These are phyloP conservation scores for Aphis craccivora DNA, from an alignment of 1,140 invertebrate species.

Conservation along the genomic window DNA sequence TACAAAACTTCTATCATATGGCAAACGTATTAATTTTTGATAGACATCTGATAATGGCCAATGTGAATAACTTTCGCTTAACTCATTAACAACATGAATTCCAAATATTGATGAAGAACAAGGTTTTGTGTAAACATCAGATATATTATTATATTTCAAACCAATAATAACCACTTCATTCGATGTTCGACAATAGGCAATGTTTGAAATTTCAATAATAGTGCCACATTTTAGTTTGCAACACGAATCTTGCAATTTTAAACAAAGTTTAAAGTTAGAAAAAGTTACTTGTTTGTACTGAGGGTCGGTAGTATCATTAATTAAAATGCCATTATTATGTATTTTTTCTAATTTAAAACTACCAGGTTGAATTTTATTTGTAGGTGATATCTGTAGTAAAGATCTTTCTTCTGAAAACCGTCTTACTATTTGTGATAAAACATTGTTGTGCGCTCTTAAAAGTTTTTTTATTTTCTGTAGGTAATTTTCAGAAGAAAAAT, in stretches of 20 bases:
- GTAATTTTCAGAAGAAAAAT: no score
- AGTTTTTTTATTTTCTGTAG: not conserved
- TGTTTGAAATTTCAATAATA: not conserved
- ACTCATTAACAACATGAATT: not conserved
- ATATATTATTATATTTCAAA: not conserved
- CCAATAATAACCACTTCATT: conserved; percentile 27
- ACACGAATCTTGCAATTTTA: not conserved
- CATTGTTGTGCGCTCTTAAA: not conserved
- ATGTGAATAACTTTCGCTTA: not conserved
- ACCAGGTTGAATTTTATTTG: not conserved
- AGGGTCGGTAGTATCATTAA: not conserved
- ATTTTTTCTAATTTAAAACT: conserved; percentile 13
- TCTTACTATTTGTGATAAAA: not conserved
- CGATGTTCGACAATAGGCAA: not conserved
- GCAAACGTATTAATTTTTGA: conserved; percentile 1
- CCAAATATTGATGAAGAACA: not conserved
- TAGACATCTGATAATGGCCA: not conserved
- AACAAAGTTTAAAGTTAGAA: not conserved
- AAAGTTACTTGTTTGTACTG: not conserved
- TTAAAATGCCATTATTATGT: not conserved
- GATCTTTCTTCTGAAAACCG: conserved; percentile 9
- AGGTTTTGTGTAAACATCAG: not conserved
- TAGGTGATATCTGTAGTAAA: not conserved
- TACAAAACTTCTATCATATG: not conserved
- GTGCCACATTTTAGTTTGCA: not conserved